These are phyloP conservation scores for Arge pagana DNA, from an alignment of 2,888 invertebrate genomes.

Conservation along the genomic window DNA sequence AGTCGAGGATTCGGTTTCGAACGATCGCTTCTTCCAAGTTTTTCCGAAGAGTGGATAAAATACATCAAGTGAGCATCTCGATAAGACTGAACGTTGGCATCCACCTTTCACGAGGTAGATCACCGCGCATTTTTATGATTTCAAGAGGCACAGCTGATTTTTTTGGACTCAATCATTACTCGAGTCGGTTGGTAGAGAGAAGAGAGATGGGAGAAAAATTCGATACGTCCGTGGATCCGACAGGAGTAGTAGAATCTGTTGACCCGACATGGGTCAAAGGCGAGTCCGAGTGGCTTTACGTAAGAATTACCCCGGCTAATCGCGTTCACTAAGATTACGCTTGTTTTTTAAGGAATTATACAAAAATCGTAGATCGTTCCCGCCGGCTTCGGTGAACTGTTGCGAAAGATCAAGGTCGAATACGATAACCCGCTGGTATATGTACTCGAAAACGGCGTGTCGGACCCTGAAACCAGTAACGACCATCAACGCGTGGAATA, in stretches of 20 bases:
- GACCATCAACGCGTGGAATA: background rate
- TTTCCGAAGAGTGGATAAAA: background rate
- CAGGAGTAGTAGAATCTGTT: background rate
- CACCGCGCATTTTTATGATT: background rate
- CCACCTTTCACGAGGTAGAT: background rate
- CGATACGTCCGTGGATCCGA: background rate
- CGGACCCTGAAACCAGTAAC: background rate
- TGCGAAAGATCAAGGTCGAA: background rate
- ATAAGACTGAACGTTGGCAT: background rate
- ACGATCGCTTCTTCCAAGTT: conserved; percentile 65
- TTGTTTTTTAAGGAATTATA: too few relatives aligned
- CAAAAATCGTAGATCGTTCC: background rate
- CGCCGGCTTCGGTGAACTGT: background rate
- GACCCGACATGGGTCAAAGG: background rate
- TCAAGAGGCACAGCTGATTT: background rate
- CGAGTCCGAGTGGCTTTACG: too few relatives aligned
- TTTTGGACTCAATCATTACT: background rate
- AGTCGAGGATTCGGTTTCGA: conserved; percentile 65
- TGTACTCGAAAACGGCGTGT: background rate
- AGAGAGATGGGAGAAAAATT: too few relatives aligned
- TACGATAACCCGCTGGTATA: background rate
- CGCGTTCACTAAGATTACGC: too few relatives aligned
- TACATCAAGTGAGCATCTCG: background rate
- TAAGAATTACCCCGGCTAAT: too few relatives aligned
- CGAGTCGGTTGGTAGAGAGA: background rate